Evolutionary conservation across 1,140 invertebrate species (phyloP), one percentile per base, ranked within the genome.

Genomic region (Portunus trituberculatus): DNA sequence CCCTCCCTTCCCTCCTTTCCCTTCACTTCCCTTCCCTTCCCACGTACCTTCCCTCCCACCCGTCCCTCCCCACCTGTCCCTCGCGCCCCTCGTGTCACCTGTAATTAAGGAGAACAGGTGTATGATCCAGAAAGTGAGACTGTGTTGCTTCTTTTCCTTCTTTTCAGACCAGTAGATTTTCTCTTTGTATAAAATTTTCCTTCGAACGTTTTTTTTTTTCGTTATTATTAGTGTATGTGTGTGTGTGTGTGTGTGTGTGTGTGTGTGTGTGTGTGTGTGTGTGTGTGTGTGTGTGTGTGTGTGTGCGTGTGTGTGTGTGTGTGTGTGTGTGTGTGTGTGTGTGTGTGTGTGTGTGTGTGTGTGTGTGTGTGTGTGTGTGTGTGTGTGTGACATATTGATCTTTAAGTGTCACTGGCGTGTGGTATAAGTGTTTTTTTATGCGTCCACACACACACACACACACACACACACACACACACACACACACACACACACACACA

Each of bases 391-490:
- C 25, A n/a, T 76, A n/a, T 76, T 76, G 67, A 59, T 59, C 52
- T 59, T 59, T 59, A 16, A n/a, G 67, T n/a, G 20, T 76, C 25
- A 59, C 12, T 59, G 52, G 52, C 52, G 20, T 76, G 67, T 76
- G 67, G 20, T n/a, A n/a, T 76, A n/a, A 20, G 67, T 76, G 67
- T n/a, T 25, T 76, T 76, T 76, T 25, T 76, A 25, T 25, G 20
- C 20, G 20, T 25, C 4, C 20, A 14, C 20, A 76, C 59, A 76
- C 20, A 76, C 20, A 76, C 59, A 76, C 59, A 76, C 59, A 76
- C 59, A 76, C 67, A 76, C 67, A 76, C 67, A 76, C 67, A 76
- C 67, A 76, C 67, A 76, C 67, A 76, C 67, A 76, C 67, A 76
- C 67, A 59, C 67, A 76, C 67, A n/a, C 67, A 76, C 67, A n/a